A percentile compares a stretch with the other conserved stretches of the same genome.
Evolutionary conservation across 2,797 vertebrate genomes (phyloP).

Genomic region (Bradypodion pumilum): DNA sequence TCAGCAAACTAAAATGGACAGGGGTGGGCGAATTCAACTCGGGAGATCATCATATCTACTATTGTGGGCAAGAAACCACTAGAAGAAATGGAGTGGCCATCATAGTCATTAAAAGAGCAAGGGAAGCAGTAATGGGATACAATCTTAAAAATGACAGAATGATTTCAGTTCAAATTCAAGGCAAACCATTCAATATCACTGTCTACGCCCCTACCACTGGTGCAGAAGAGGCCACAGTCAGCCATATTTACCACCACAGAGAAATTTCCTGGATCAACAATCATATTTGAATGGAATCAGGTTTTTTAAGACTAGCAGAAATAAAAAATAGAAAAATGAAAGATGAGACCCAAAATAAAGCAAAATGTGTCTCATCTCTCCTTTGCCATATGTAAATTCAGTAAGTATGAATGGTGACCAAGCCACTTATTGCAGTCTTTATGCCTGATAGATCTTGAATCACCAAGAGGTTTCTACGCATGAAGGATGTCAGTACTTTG

Average conservation of each 20-base stretch:
- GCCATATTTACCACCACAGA: conserved; percentile 22
- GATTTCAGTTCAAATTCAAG: no score
- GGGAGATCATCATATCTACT: no score
- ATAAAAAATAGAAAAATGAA: conserved; percentile 37
- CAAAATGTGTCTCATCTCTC: conserved; percentile 30
- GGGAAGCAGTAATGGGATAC: no score
- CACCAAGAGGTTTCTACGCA: neutral
- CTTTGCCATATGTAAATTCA: conserved; percentile 33
- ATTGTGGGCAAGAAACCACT: no score
- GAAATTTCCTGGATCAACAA: conserved; percentile 26
- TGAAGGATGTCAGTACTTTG: neutral
- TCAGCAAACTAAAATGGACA: no score
- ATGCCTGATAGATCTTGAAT: conserved; percentile 29
- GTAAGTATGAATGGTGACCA: conserved; percentile 57
- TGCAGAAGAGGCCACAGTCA: no score
- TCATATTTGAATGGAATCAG: conserved; percentile 49
- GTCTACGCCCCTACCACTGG: no score
- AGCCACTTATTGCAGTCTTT: conserved; percentile 47
- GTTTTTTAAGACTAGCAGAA: conserved; percentile 34
- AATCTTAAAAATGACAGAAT: no score
- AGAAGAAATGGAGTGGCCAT: no score
- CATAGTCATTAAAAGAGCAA: no score
- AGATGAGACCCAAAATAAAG: conserved; percentile 46
- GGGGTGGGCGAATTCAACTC: no score
- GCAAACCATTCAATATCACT: no score